Percentiles rank a stretch among this genome's conserved stretches.
Evolutionary conservation across 2,888 invertebrate genomes (phyloP).

Genomic region (Ennomos fuscantarius): DNA sequence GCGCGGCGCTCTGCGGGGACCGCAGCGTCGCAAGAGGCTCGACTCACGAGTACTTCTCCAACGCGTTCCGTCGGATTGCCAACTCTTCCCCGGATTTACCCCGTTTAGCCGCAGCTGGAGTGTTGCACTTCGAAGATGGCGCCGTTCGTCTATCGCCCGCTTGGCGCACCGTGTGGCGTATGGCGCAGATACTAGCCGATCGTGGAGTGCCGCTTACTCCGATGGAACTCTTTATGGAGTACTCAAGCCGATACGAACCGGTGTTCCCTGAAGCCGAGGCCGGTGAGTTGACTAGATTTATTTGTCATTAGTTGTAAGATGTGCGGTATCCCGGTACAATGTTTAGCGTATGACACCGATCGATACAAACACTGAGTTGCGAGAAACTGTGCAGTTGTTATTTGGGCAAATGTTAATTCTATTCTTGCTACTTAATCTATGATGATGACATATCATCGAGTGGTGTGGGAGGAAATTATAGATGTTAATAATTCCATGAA

Average conservation of each 20-base stretch:
- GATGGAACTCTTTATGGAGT: constrained; percentile 60
- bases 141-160: constrained; percentile 54
- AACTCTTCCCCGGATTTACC: constrained; percentile 56
- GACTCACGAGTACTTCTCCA: constrained; percentile 61
- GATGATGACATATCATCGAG: too few relatives aligned
- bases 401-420: too few relatives aligned
- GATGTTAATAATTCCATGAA: too few relatives aligned
- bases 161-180: constrained; percentile 73
- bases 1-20: constrained; percentile 69
- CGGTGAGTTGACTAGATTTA: constrained; percentile 49
- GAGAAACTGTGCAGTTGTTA: too few relatives aligned
- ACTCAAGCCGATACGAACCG: constrained; percentile 64
- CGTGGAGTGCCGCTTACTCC: constrained; percentile 45
- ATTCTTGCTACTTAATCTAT: too few relatives aligned
- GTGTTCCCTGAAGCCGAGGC: constrained; percentile 60
- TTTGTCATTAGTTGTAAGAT: too few relatives aligned
- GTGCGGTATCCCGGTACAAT: too few relatives aligned
- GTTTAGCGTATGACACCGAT: too few relatives aligned
- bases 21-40: constrained; percentile 71
- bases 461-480: too few relatives aligned
- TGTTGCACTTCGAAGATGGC: constrained; percentile 38
- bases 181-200: constrained; percentile 67
- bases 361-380: too few relatives aligned
- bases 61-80: constrained; percentile 58
- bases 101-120: constrained; percentile 58